Conservation (phyloP, 2,113 vertebrate genomes). For the Australoheros scitulus region DNA sequence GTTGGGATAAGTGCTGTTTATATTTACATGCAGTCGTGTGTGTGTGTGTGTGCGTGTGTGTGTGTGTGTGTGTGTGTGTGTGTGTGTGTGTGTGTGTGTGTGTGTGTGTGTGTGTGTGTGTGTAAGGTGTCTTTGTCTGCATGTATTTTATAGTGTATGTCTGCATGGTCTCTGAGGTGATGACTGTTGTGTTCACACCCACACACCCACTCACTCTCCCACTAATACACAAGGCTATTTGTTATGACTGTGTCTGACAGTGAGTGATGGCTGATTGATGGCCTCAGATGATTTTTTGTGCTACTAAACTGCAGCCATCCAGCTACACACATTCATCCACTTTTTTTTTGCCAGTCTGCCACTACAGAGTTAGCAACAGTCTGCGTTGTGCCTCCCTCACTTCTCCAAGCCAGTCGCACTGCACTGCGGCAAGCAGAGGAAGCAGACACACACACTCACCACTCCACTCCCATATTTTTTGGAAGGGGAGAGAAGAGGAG, state of each 20-base stretch:
- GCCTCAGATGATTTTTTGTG: conserved; percentile 42
- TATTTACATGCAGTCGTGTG: not conserved
- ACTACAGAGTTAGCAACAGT: conserved; percentile 79
- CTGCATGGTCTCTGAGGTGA: conserved; percentile 6
- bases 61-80: not conserved
- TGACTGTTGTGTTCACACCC: conserved; percentile 28
- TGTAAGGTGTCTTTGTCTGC: not conserved
- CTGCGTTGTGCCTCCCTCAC: conserved; percentile 77
- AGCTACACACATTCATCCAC: conserved; percentile 43
- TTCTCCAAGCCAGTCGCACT: conserved; percentile 78
- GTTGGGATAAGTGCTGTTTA: not conserved
- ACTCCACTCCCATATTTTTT: conserved; percentile 77
- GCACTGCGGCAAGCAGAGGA: conserved; percentile 78
- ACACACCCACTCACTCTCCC: conserved; percentile 17
- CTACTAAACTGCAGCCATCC: conserved; percentile 30
- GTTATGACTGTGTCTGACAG: conserved; percentile 36
- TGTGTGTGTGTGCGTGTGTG: not conserved
- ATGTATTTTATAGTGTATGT: conserved; percentile 6
- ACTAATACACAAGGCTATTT: conserved; percentile 29
- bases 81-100: not conserved
- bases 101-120: too few species aligned
- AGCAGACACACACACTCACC: conserved; percentile 72
- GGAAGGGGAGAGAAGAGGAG: conserved; percentile 71
- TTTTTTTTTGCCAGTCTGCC: conserved; percentile 75
- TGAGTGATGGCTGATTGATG: conserved; percentile 62